Evolutionary conservation across 2,888 invertebrate genomes (phyloP).

Genomic region (Rotaria macrura): DNA sequence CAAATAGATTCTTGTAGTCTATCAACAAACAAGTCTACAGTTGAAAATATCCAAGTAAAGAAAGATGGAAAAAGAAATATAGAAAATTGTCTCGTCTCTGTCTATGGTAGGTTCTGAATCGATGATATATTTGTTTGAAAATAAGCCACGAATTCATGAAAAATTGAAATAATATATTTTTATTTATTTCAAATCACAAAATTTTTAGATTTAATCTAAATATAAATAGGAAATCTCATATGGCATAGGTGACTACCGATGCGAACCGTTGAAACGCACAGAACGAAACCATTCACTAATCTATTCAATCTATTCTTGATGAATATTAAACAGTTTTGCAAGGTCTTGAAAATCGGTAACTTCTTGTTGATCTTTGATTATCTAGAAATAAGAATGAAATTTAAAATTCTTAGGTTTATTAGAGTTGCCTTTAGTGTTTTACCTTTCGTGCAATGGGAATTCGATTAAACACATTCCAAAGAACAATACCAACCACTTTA

Average conservation of each 20-base stretch:
- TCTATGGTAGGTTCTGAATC: too few species aligned
- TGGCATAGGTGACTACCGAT: not conserved
- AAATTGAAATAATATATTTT: not conserved
- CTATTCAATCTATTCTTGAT: constrained; percentile 8
- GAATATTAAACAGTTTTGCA: not conserved
- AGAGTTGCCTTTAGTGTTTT: constrained; percentile 34
- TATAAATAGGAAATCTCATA: too few species aligned
- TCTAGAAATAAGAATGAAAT: not conserved
- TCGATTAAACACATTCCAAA: constrained; percentile 87
- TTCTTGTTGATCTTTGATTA: constrained; percentile 7
- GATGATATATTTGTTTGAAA: not conserved
- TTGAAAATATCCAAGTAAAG: too few species aligned
- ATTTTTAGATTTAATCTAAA: not conserved
- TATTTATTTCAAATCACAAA: not conserved
- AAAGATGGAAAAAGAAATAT: too few species aligned
- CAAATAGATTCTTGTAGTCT: too few species aligned
- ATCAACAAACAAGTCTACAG: too few species aligned
- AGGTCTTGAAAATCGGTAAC: not conserved
- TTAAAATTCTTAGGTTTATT: not conserved
- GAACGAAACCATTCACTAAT: not conserved
- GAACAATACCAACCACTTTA: constrained; percentile 68
- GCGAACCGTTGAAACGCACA: not conserved
- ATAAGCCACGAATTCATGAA: not conserved
- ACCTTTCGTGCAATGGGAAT: constrained; percentile 78
- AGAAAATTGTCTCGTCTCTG: too few species aligned